Evolutionary conservation across 2,797 vertebrate genomes (phyloP).

Genomic region (Malacoraja senta): DNA sequence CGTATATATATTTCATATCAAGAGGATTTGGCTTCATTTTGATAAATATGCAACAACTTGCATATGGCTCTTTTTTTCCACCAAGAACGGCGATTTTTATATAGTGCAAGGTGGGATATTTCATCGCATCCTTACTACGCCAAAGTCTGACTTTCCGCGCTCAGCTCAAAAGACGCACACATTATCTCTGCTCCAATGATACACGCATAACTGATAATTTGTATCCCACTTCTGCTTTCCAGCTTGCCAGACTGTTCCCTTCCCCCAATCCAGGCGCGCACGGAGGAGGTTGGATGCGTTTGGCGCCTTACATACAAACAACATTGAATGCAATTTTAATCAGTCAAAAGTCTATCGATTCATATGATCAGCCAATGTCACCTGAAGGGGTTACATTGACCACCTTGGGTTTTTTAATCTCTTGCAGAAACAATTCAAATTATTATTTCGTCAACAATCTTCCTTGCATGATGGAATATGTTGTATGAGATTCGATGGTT

Average conservation of each 20-base stretch:
- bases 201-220: not conserved
- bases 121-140: not conserved
- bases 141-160: not conserved
- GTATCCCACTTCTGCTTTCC: not conserved
- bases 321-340: conserved; percentile 23
- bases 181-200: not conserved
- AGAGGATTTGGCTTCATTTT: not conserved
- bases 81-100: not conserved
- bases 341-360: conserved; percentile 11
- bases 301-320: conserved; percentile 25
- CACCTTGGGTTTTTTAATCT: not conserved
- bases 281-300: conserved; percentile 23
- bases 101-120: not conserved
- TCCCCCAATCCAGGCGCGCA: not conserved
- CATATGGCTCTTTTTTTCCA: not conserved
- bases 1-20: not conserved
- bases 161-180: not conserved
- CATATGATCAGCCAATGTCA: conserved; percentile 20
- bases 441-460: conserved; percentile 17
- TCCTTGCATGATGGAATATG: not conserved
- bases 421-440: not conserved
- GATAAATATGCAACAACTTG: not conserved
- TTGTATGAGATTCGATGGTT: conserved; percentile 13
- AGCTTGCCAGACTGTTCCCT: not conserved
- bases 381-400: not conserved